Evolutionary conservation across 2,888 invertebrate species (phyloP).

Genomic region (Coelogynopora nodosa): DNA sequence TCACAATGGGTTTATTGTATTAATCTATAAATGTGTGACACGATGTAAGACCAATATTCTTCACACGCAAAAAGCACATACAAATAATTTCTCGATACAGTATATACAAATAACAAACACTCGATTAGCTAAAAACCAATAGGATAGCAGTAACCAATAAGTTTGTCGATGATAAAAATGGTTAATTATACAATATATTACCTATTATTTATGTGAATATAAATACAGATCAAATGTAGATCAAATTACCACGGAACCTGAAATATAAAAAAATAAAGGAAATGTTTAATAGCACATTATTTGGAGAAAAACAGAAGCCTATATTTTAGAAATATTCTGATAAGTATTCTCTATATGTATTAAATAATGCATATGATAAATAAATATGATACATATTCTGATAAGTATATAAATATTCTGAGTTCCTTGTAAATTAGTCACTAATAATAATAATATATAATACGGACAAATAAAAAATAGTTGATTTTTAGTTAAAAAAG

Average conservation of each 20-base stretch:
- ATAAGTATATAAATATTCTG: no score
- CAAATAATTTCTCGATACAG: slow-evolving; percentile 3
- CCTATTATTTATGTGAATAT: neutral
- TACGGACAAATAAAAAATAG: no score
- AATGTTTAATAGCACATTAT: no score
- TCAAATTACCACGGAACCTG: slow-evolving; percentile 3
- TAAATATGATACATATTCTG: no score
- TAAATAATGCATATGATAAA: no score
- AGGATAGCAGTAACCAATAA: neutral
- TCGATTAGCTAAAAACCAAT: neutral
- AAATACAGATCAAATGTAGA: neutral
- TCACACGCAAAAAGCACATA: slow-evolving; percentile 20
- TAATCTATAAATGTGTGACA: slow-evolving; percentile 10
- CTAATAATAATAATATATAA: no score
- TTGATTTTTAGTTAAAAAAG: no score
- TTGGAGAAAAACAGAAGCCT: no score
- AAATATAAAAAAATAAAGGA: neutral
- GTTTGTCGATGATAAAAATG: neutral
- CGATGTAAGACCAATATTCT: neutral
- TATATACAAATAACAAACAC: slow-evolving; percentile 12
- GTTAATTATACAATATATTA: neutral
- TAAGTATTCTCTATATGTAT: no score
- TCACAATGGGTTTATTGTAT: neutral
- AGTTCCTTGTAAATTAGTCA: no score
- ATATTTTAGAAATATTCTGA: no score